phyloP scores from a whole-genome alignment of 2,888 invertebrate species.

The Brachycybe producta region DNA sequence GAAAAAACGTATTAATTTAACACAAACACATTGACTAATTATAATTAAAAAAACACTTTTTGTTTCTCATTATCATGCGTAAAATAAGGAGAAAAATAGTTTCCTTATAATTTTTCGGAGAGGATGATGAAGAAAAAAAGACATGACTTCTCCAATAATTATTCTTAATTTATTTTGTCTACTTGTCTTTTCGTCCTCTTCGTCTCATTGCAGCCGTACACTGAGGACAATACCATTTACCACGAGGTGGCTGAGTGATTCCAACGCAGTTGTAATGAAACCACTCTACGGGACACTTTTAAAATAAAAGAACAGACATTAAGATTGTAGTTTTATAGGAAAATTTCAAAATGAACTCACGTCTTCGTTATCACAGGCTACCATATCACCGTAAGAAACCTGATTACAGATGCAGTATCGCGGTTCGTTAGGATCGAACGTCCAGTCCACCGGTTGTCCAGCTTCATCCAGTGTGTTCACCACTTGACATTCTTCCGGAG shows the following conservation, averaged over 20 bases:
- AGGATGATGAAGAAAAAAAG: no score
- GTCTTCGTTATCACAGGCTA: slow-evolving; percentile 95
- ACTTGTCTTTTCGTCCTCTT: slow-evolving; percentile 41
- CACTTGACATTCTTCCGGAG: slow-evolving; percentile 13
- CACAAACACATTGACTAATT: no score
- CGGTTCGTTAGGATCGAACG: slow-evolving; percentile 91
- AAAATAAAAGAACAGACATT: slow-evolving; percentile 29
- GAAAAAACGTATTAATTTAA: no score
- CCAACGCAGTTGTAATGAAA: slow-evolving; percentile 98
- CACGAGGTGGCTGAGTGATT: slow-evolving; percentile 88
- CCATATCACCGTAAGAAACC: slow-evolving; percentile 96
- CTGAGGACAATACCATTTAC: slow-evolving; percentile 97
- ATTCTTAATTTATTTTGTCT: no score
- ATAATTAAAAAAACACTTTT: no score
- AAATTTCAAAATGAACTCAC: slow-evolving; percentile 43
- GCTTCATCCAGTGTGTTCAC: slow-evolving; percentile 26
- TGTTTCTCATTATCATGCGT: no score
- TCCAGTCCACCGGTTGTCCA: slow-evolving; percentile 51
- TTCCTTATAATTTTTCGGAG: no score
- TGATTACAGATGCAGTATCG: slow-evolving; percentile 93
- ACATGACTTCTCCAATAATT: no score
- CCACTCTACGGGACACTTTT: slow-evolving; percentile 98
- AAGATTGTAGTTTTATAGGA: not conserved
- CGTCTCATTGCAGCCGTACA: slow-evolving; percentile 79
- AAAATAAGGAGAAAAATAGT: no score